Base-by-base conservation (phyloP, 2,797 vertebrate genomes). In the Sternarchorhynchus goeldii region DNA sequence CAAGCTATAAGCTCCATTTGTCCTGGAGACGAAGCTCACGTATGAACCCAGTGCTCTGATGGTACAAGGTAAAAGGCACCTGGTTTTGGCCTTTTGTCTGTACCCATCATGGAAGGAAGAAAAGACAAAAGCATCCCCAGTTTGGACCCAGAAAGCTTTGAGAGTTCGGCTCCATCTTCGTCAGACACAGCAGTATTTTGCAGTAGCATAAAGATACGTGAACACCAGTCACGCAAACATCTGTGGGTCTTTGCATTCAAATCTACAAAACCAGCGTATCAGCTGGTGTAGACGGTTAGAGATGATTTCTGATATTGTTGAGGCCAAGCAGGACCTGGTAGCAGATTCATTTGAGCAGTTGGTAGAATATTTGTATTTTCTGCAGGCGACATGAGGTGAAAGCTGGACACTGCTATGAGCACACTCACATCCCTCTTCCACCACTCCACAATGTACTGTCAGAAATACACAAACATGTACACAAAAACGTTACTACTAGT, bases 221-320 rank as follows among this genome's bases (percentile, higher is more conserved):
- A 50, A 50, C 2, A n/a, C 6, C 39, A 17, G 56, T 77, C 29
- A 4, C 12, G 34, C 25, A n/a, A 20, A 36, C 29, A 29, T 4
- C 6, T 29, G n/a, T 12, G 10, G 45, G 45, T 4, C 39, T 55
- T 55, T 55, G 41, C 18, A 56, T 41, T 56, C 12, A 45, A 21
- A 5, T 36, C 29, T 57, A 50, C 45, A 50, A 2, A 31, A 20
- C 20, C 18, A 39, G 56, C n/a, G 56, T 18, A 67, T 66, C 25
- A 34, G 53, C 7, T 10, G n/a, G 20, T 18, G 36, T 4, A 8
- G 10, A 57, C 5, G 2, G 12, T 29, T 56, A 70, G 29, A 58
- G 50, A 70, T 60, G 31, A 79, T 6, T n/a, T 73, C 31, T 36
- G 60, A 64, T 20, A 25, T 63, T 56, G 41, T 20, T 67, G 20